Conservation (phyloP, 2,113 vertebrate species). For the Lutjanus erythropterus region DNA sequence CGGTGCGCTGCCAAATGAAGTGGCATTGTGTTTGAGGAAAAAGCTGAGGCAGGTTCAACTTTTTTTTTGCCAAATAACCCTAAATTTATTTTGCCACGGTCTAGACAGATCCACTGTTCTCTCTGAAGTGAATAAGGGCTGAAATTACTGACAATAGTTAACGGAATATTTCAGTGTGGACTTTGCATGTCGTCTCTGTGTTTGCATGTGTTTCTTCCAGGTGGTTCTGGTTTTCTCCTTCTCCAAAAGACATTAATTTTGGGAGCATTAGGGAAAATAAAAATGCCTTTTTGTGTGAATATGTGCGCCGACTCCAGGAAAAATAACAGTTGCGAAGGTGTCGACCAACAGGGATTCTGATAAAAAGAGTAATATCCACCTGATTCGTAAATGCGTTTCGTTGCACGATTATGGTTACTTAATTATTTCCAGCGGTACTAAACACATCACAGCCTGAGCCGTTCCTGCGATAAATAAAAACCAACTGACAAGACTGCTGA, state of each 20-base stretch:
- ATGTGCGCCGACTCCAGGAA: slow-evolving; percentile 5
- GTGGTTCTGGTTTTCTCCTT: slow-evolving; percentile 41
- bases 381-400: slow-evolving; percentile 30
- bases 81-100: neutral
- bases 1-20: neutral
- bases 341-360: neutral
- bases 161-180: neutral
- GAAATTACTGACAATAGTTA: neutral
- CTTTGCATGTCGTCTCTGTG: neutral
- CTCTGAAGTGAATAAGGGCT: neutral
- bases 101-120: neutral
- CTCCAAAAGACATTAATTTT: slow-evolving; percentile 23
- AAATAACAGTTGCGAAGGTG: slow-evolving; percentile 15
- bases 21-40: neutral
- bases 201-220: neutral
- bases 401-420: neutral
- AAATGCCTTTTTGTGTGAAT: slow-evolving; percentile 19
- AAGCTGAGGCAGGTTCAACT: neutral
- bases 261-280: slow-evolving; percentile 13
- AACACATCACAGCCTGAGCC: slow-evolving; percentile 20
- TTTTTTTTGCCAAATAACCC: too few relatives aligned
- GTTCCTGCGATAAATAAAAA: slow-evolving; percentile 39
- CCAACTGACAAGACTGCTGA: slow-evolving; percentile 42
- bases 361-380: slow-evolving; percentile 16
- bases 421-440: slow-evolving; percentile 31